These are phyloP conservation scores for Frankliniella fusca DNA, from an alignment of 2,888 invertebrate species.

Conservation along the genomic window DNA sequence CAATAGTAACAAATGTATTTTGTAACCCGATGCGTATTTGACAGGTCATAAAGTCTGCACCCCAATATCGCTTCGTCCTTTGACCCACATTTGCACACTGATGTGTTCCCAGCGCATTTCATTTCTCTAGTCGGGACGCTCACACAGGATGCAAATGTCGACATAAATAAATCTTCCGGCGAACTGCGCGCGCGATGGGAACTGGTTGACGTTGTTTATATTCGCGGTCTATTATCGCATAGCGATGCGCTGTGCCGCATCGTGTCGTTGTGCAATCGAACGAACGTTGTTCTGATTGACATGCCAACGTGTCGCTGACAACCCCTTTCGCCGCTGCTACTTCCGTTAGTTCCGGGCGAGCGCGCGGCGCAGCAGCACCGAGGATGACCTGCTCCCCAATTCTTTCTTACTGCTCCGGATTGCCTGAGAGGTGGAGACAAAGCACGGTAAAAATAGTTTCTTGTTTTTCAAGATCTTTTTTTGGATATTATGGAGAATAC, in stretches of 20 bases:
- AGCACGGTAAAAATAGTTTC: no score
- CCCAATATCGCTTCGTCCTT: no score
- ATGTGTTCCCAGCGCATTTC: background rate
- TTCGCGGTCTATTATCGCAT: conserved; percentile 10
- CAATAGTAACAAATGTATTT: background rate
- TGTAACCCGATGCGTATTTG: background rate
- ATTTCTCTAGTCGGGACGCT: background rate
- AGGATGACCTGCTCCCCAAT: no score
- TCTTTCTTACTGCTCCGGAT: no score
- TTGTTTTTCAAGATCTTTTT: no score
- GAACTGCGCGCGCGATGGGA: background rate
- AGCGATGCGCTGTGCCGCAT: background rate
- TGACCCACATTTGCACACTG: no score
- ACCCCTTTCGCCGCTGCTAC: no score
- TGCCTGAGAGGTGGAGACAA: no score
- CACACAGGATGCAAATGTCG: conserved; percentile 6
- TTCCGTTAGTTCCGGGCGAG: no score
- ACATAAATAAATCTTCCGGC: conserved; percentile 2
- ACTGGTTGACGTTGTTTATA: conserved; percentile 1
- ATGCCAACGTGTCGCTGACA: background rate
- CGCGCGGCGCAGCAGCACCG: no score
- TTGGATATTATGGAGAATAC: no score
- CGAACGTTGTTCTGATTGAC: background rate
- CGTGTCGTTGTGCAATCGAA: conserved; percentile 11
- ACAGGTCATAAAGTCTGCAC: no score